Evolutionary conservation across 2,888 invertebrate species (phyloP).

Genomic region (Lasioglossum marginatum): DNA sequence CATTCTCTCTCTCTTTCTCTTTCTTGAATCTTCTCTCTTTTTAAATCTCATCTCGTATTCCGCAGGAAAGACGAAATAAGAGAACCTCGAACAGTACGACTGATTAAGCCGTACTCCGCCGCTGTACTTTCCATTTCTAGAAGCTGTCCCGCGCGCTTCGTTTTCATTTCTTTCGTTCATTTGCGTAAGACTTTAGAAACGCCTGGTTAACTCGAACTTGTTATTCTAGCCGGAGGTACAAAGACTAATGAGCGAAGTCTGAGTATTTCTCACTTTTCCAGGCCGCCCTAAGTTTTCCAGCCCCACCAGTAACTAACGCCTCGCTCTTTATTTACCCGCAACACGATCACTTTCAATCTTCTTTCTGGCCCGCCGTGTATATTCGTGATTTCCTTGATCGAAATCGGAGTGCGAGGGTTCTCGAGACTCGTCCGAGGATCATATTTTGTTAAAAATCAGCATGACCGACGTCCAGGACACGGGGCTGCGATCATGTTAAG

Average conservation of each 20-base stretch:
- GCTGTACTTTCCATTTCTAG: constrained; percentile 62
- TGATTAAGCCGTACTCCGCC: constrained; percentile 64
- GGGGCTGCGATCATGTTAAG: not conserved
- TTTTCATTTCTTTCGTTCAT: constrained; percentile 65
- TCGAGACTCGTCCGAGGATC: not conserved
- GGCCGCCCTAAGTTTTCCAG: constrained; percentile 16
- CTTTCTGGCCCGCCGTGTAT: not conserved
- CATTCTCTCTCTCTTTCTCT: not conserved
- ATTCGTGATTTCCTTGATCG: not conserved
- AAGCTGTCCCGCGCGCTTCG: constrained; percentile 42
- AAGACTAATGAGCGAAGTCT: constrained; percentile 70
- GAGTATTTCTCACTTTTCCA: constrained; percentile 66
- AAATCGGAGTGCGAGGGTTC: not conserved
- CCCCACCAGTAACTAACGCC: not conserved
- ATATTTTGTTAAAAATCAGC: not conserved
- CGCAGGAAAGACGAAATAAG: constrained; percentile 53
- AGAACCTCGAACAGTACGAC: constrained; percentile 58
- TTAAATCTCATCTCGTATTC: constrained; percentile 63
- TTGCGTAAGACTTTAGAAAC: constrained; percentile 68
- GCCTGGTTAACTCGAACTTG: constrained; percentile 72
- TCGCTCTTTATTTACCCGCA: constrained; percentile 33
- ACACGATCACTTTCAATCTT: not conserved
- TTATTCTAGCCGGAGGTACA: constrained; percentile 67
- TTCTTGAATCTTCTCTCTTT: constrained; percentile 12
- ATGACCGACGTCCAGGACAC: not conserved